A percentile compares a stretch with the other conserved stretches of the same genome.
These are phyloP conservation scores for Bombyx mori DNA, from an alignment of 1,140 invertebrate genomes.

Conservation along the genomic window DNA sequence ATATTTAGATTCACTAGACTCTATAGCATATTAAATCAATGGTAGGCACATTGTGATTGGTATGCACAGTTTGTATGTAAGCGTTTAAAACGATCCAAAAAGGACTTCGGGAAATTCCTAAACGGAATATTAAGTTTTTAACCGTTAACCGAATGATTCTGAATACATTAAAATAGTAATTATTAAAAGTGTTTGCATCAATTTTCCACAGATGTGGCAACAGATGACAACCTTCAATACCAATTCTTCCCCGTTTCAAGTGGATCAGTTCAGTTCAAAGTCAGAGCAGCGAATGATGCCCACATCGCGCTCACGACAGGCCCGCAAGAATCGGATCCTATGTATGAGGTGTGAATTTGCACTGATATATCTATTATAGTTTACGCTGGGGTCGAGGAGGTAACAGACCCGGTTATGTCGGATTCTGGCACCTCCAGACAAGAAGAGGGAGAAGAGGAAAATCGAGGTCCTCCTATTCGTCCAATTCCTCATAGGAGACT, in stretches of 20 bases:
- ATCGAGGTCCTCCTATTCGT: too few species aligned
- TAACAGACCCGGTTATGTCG: too few species aligned
- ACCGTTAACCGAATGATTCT: not conserved
- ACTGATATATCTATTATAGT: too few species aligned
- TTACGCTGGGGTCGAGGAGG: too few species aligned
- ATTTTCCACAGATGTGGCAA: constrained; percentile 76
- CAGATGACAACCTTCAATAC: constrained; percentile 86
- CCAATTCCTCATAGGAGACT: too few species aligned
- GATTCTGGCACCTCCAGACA: too few species aligned
- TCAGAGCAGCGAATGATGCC: constrained; percentile 83
- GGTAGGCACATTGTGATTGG: constrained; percentile 20
- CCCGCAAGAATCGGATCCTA: constrained; percentile 78
- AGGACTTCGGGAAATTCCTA: constrained; percentile 18
- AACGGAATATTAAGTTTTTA: constrained; percentile 13
- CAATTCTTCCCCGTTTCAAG: constrained; percentile 80
- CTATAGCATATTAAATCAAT: too few species aligned
- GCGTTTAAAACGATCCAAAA: constrained; percentile 19
- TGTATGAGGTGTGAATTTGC: constrained; percentile 75
- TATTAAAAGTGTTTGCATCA: not conserved
- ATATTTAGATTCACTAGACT: constrained; percentile 37
- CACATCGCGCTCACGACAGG: constrained; percentile 81
- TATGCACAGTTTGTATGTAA: constrained; percentile 10
- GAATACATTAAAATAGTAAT: not conserved
- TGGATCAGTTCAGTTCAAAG: constrained; percentile 80
- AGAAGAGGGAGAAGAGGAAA: too few species aligned